These are phyloP conservation scores for Uria aalge DNA, from an alignment of 2,113 vertebrate genomes.

Conservation along the genomic window DNA sequence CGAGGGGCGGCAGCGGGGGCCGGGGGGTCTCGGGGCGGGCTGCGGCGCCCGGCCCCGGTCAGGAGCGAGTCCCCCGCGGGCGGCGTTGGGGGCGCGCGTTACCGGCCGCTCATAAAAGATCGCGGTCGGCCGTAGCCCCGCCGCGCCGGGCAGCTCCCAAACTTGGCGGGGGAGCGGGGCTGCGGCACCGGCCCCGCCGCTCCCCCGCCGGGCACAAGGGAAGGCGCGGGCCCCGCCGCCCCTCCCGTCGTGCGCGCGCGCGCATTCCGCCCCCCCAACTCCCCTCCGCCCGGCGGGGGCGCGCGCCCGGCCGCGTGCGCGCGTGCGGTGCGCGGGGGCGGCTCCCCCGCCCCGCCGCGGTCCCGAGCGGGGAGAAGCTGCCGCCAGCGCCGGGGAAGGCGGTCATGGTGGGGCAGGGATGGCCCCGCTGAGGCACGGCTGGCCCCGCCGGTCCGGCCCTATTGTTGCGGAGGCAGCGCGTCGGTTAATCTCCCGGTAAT, in stretches of 20 bases:
- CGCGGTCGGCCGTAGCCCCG: background rate
- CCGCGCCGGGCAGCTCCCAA: background rate
- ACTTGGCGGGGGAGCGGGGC: background rate
- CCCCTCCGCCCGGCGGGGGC: background rate
- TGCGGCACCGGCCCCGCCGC: background rate
- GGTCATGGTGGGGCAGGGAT: background rate
- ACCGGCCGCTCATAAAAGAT: background rate
- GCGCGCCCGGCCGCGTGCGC: background rate
- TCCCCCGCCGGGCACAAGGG: background rate
- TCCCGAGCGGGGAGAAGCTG: background rate
- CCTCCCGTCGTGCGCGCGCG: background rate
- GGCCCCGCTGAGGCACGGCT: slow-evolving; percentile 38
- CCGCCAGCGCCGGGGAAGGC: background rate
- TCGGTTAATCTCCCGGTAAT: slow-evolving; percentile 41
- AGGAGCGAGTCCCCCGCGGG: background rate
- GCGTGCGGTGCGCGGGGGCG: background rate
- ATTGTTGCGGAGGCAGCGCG: slow-evolving; percentile 72
- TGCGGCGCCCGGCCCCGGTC: background rate
- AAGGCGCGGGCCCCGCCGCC: background rate
- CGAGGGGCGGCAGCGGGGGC: background rate
- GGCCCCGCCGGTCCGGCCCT: slow-evolving; percentile 60
- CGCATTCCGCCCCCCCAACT: background rate
- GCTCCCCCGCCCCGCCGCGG: background rate
- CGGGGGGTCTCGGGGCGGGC: background rate
- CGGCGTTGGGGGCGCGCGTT: background rate